Evolutionary conservation across 1,140 invertebrate genomes (phyloP).

Genomic region (Teleogryllus occipitalis): DNA sequence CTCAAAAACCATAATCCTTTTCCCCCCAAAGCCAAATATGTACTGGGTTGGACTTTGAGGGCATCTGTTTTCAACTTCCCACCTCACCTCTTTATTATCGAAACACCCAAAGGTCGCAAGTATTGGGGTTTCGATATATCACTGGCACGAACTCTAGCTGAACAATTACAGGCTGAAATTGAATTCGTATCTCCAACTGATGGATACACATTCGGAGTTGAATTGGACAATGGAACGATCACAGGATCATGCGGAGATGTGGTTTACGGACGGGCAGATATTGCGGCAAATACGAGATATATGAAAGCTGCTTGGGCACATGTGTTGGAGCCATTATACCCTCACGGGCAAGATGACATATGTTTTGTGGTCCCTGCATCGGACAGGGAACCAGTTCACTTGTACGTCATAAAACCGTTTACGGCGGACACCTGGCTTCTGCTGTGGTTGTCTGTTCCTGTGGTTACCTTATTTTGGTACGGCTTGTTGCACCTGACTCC

Average conservation of each 20-base stretch:
- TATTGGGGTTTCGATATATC: neutral
- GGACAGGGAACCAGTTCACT: conserved; percentile 34
- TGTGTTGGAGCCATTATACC: conserved; percentile 26
- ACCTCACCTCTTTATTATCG: neutral
- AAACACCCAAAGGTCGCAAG: neutral
- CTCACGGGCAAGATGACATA: conserved; percentile 32
- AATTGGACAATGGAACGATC: conserved; percentile 30
- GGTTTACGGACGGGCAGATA: conserved; percentile 30
- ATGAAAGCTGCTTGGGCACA: conserved; percentile 28
- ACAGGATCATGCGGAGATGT: conserved; percentile 36
- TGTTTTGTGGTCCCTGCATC: conserved; percentile 38
- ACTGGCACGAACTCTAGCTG: neutral
- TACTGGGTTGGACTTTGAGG: neutral
- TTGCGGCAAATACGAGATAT: conserved; percentile 35
- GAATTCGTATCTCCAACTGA: neutral
- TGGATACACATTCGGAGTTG: conserved; percentile 29
- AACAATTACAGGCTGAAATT: neutral
- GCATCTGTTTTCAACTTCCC: neutral
- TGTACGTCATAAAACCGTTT: conserved; percentile 35
- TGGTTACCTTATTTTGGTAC: conserved; percentile 29
- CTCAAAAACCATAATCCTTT: too few species aligned
- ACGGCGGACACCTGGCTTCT: conserved; percentile 31
- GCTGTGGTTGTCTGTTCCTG: conserved; percentile 25
- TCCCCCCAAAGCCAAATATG: neutral
- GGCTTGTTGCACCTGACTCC: too few species aligned